phyloP scores from a whole-genome alignment of 2,888 invertebrate species.

The Cephus rjabovi region DNA sequence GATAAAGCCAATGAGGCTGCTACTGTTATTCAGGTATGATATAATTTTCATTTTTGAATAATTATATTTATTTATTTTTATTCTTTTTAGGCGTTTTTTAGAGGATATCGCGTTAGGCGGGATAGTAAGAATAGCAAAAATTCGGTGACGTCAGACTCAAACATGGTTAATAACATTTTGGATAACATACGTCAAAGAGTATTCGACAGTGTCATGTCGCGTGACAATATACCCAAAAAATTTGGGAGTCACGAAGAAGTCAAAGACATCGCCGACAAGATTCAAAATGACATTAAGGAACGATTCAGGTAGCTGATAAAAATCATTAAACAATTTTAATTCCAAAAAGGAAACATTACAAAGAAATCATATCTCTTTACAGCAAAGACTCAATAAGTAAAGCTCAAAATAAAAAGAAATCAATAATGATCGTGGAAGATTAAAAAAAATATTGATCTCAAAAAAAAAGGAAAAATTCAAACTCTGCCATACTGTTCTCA shows the following conservation, averaged over 20 bases:
- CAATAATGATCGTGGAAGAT: neutral
- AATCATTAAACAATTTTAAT: neutral
- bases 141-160: conserved; percentile 28
- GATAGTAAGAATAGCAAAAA: conserved; percentile 17
- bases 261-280: conserved; percentile 30
- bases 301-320: conserved; percentile 31
- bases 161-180: conserved; percentile 40
- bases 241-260: conserved; percentile 36
- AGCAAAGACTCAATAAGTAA: neutral
- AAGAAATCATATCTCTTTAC: neutral
- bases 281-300: conserved; percentile 41
- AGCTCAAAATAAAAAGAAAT: neutral
- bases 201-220: conserved; percentile 36
- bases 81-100: conserved; percentile 33
- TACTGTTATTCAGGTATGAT: conserved; percentile 47
- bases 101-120: conserved; percentile 29
- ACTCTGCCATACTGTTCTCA: neutral
- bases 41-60: neutral
- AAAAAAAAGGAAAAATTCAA: no score
- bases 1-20: conserved; percentile 48
- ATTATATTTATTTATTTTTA: neutral
- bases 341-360: neutral
- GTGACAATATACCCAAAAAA: conserved; percentile 39
- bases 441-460: neutral
- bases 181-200: conserved; percentile 41